A percentile compares a stretch with the other conserved stretches of the same genome.
These are phyloP conservation scores for Microctenopoma lineatum DNA, from an alignment of 2,797 vertebrate species.

Conservation along the genomic window DNA sequence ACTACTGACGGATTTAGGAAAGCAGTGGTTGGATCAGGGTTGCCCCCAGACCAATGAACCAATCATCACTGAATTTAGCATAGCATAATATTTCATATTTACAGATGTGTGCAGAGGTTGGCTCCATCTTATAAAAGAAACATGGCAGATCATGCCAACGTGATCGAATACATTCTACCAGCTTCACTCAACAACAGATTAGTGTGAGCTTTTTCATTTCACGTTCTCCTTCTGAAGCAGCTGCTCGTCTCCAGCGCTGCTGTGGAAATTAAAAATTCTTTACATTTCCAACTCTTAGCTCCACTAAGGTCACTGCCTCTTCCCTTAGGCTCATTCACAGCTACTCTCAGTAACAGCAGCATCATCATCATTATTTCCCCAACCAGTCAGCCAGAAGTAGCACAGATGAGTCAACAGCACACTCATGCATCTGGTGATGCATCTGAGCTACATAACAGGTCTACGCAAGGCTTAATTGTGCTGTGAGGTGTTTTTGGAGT, in stretches of 20 bases:
- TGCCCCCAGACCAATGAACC: no score
- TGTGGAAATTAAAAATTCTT: constrained; percentile 55
- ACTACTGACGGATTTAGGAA: no score
- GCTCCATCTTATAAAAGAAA: no score
- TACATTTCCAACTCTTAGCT: constrained; percentile 42
- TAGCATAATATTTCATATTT: no score
- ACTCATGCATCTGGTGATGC: constrained; percentile 25
- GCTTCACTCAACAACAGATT: not conserved
- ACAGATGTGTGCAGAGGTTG: no score
- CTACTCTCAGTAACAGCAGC: constrained; percentile 20
- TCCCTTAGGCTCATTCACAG: constrained; percentile 30
- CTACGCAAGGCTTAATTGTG: constrained; percentile 24
- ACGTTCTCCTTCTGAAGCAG: constrained; percentile 21
- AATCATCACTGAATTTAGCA: no score
- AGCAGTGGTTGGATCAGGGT: no score
- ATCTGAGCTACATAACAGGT: constrained; percentile 12
- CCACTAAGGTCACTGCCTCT: constrained; percentile 47
- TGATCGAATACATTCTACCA: not conserved
- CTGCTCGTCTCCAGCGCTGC: constrained; percentile 33
- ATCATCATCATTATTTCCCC: constrained; percentile 21
- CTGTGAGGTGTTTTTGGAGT: constrained; percentile 24
- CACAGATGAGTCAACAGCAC: constrained; percentile 37
- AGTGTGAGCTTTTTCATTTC: not conserved
- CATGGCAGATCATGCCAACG: no score
- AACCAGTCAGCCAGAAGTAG: constrained; percentile 22